Evolutionary conservation across 2,888 invertebrate species (phyloP).

Genomic region (Andrena trimmerana): DNA sequence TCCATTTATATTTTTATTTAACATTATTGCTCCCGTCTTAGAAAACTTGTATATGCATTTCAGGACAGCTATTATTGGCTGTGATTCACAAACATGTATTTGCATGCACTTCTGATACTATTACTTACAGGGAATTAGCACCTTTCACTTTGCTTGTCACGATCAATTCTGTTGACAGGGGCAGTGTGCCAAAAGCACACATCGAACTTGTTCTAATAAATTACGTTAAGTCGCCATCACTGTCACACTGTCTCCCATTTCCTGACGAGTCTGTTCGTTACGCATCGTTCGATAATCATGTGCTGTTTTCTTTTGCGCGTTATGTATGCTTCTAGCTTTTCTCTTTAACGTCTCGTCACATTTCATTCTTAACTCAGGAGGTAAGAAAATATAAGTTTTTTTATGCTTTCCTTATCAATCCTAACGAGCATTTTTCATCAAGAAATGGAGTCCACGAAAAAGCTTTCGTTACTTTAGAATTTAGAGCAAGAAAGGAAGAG

Average conservation of each 20-base stretch:
- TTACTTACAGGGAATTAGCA: slow-evolving; percentile 27
- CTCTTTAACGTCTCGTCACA: no score
- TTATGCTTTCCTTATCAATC: no score
- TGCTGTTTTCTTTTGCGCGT: no score
- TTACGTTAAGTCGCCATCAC: slow-evolving; percentile 8
- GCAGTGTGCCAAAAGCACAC: slow-evolving; percentile 44
- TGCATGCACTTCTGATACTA: slow-evolving; percentile 4
- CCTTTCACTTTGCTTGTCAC: slow-evolving; percentile 26
- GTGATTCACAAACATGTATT: not conserved
- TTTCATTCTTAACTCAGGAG: no score
- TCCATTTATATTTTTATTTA: not conserved
- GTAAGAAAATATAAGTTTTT: no score
- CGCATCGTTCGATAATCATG: not conserved
- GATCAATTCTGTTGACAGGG: slow-evolving; percentile 35
- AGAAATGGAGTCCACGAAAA: no score
- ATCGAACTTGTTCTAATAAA: slow-evolving; percentile 36
- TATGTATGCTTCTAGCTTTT: no score
- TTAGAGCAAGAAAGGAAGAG: no score
- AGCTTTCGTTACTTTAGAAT: no score
- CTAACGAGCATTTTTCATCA: no score
- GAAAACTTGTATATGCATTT: not conserved
- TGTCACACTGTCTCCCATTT: not conserved
- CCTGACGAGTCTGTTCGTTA: not conserved
- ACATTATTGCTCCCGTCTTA: not conserved
- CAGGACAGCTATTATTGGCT: not conserved